Evolutionary conservation across 2,888 invertebrate species (phyloP).

Genomic region (Xylota sylvarum): DNA sequence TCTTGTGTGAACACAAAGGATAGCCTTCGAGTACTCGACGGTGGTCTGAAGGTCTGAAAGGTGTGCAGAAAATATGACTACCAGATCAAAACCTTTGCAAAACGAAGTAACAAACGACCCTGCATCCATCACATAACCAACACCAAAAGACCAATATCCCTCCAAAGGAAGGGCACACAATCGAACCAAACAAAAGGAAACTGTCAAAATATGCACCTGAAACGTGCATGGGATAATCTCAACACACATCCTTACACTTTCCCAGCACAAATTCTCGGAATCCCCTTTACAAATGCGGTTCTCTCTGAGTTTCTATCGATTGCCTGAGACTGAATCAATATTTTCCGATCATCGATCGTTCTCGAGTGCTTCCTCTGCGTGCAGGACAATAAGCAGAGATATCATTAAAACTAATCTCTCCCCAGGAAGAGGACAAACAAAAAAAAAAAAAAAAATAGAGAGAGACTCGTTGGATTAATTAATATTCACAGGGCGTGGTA

Average conservation of each 20-base stretch:
- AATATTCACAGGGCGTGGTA: constrained; percentile 68
- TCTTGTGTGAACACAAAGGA: too few species aligned
- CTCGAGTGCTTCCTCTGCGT: constrained; percentile 56
- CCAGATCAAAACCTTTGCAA: too few species aligned
- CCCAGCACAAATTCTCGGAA: neutral
- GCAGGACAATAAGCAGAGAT: constrained; percentile 58
- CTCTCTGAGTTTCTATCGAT: constrained; percentile 59
- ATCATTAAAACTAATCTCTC: constrained; percentile 63
- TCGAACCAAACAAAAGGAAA: neutral
- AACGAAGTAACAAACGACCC: too few species aligned
- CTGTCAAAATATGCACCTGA: constrained; percentile 26
- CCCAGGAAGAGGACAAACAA: constrained; percentile 33
- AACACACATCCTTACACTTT: constrained; percentile 42
- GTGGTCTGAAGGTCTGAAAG: too few species aligned
- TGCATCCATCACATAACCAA: too few species aligned
- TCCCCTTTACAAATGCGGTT: neutral
- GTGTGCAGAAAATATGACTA: too few species aligned
- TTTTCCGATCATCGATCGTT: constrained; percentile 68
- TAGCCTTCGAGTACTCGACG: too few species aligned
- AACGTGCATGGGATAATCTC: constrained; percentile 40
- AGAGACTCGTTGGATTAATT: constrained; percentile 51
- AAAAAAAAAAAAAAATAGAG: neutral
- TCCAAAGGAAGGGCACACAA: neutral
- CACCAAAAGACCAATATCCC: neutral
- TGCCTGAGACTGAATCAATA: constrained; percentile 58